A percentile compares a stretch with the other conserved stretches of the same genome.
phyloP scores from a whole-genome alignment of 2,113 vertebrate genomes.

The Mandrillus leucophaeus region DNA sequence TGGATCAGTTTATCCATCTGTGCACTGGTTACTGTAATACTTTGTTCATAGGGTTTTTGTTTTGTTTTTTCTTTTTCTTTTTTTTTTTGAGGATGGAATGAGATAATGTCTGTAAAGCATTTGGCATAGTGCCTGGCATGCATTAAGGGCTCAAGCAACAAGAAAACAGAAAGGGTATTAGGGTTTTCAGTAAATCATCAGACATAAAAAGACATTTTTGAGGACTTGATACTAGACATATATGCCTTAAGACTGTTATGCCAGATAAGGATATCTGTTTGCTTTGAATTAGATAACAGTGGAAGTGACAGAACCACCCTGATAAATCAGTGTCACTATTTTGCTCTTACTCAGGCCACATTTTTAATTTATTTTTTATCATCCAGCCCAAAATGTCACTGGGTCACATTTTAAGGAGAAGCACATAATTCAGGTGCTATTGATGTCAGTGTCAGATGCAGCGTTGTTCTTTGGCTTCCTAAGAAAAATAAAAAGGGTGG shows the following conservation, averaged over 20 bases:
- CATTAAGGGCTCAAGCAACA: conserved; percentile 19
- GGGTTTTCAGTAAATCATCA: conserved; percentile 21
- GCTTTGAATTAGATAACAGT: neutral
- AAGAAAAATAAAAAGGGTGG: neutral
- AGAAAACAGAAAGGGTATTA: neutral
- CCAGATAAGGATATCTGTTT: neutral
- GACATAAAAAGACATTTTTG: neutral
- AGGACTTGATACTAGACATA: neutral
- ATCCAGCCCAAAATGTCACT: too few relatives aligned
- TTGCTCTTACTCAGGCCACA: neutral
- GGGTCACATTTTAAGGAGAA: neutral
- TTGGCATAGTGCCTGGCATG: neutral
- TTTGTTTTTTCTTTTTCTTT: neutral
- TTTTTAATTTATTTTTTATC: neutral
- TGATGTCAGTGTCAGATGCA: neutral
- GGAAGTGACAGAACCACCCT: neutral
- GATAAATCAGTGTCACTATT: neutral
- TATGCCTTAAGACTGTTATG: neutral
- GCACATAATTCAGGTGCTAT: neutral
- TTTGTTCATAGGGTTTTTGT: neutral
- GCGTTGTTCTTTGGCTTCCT: neutral
- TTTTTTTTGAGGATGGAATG: neutral
- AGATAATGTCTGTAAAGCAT: conserved; percentile 23
- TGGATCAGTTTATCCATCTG: neutral
- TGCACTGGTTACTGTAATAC: neutral